Conservation (phyloP, 2,888 invertebrate genomes). For the Sphinx pinastri region DNA sequence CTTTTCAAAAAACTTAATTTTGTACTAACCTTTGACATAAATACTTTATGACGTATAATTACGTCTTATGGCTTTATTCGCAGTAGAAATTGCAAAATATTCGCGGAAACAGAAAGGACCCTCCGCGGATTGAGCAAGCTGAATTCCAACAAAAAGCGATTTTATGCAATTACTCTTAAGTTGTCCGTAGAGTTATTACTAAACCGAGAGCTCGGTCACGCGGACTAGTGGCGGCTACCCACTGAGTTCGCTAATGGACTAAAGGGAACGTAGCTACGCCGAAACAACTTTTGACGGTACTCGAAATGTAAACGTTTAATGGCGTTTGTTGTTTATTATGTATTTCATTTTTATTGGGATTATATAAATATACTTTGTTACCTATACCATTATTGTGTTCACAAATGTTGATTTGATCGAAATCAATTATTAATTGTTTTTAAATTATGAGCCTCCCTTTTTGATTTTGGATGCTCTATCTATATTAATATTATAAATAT, state of each 20-base stretch:
- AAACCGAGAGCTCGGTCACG: slow-evolving; percentile 71
- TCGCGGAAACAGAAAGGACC: slow-evolving; percentile 66
- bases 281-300: slow-evolving; percentile 10
- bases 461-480: too few species aligned
- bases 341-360: background rate
- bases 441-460: too few species aligned
- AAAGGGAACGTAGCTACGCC: slow-evolving; percentile 3
- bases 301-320: slow-evolving; percentile 2
- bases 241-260: slow-evolving; percentile 23
- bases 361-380: too few species aligned
- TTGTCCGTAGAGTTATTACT: slow-evolving; percentile 76
- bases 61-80: slow-evolving; percentile 30
- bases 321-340: background rate
- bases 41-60: slow-evolving; percentile 10
- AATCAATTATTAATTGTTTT: too few species aligned
- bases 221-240: slow-evolving; percentile 36
- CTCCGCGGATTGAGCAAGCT: slow-evolving; percentile 71
- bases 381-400: too few species aligned
- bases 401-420: too few species aligned
- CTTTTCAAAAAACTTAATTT: background rate
- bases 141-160: slow-evolving; percentile 77
- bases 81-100: slow-evolving; percentile 58
- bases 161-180: slow-evolving; percentile 79
- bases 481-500: too few species aligned
- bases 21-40: background rate